A percentile compares a stretch with the other conserved stretches of the same genome.
phyloP scores from a whole-genome alignment of 35 echinoderm and acorn worm species.

The Lytechinus variegatus region DNA sequence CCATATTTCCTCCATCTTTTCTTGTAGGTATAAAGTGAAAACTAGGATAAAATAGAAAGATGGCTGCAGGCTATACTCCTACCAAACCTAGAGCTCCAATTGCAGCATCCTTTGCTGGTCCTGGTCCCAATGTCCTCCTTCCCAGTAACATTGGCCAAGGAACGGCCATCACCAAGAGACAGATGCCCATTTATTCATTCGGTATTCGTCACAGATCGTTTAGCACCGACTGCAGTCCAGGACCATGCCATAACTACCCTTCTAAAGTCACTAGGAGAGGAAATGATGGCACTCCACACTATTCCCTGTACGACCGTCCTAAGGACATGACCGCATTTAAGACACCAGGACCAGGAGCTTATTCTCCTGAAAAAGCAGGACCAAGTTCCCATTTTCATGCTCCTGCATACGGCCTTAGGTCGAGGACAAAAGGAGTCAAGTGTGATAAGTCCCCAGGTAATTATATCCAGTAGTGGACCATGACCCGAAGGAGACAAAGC shows the following conservation, averaged over 20 bases:
- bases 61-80: conserved; percentile 44
- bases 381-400: conserved; percentile 71
- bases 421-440: conserved; percentile 86
- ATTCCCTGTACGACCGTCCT: conserved; percentile 89
- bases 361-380: conserved; percentile 96
- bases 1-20: background rate
- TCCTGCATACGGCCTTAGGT: conserved; percentile 79
- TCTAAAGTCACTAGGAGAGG: conserved; percentile 70
- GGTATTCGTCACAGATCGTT: conserved; percentile 73
- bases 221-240: conserved; percentile 86
- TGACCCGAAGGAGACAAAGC: too few species aligned
- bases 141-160: conserved; percentile 61
- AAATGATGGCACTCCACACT: conserved; percentile 81
- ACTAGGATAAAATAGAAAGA: background rate
- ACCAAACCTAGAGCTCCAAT: conserved; percentile 78
- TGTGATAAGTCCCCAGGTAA: conserved; percentile 97
- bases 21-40: background rate
- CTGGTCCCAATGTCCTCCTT: conserved; percentile 76
- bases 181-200: conserved; percentile 82
- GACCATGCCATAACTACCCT: conserved; percentile 78
- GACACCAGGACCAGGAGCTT: conserved; percentile 93
- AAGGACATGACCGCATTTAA: conserved; percentile 74
- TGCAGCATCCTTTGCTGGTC: conserved; percentile 89
- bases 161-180: conserved; percentile 78
- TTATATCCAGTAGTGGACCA: too few species aligned